Evolutionary conservation across 2,888 invertebrate genomes (phyloP).

Genomic region (Apodemia duryi): DNA sequence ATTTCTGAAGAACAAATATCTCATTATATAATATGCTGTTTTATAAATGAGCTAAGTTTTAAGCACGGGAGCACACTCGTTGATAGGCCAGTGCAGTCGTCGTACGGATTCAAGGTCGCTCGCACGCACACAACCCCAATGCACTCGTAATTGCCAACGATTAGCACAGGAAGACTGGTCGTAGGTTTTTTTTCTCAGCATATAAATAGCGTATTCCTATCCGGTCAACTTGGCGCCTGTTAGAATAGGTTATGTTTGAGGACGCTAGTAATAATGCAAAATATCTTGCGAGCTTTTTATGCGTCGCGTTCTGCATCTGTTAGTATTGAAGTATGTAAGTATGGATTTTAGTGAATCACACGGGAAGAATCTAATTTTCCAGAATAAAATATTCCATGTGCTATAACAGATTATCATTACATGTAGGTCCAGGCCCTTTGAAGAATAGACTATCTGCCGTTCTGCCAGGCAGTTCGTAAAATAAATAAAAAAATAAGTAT

Average conservation of each 20-base stretch:
- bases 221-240: constrained; percentile 39
- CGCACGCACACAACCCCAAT: constrained; percentile 37
- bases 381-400: too few species aligned
- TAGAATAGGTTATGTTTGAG: constrained; percentile 41
- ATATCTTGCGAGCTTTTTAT: constrained; percentile 23
- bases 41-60: constrained; percentile 22
- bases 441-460: too few species aligned
- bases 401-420: too few species aligned
- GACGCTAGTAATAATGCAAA: constrained; percentile 22
- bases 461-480: too few species aligned
- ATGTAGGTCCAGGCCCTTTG: too few species aligned
- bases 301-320: background rate
- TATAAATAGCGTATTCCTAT: constrained; percentile 38
- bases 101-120: constrained; percentile 68
- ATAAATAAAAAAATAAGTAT: too few species aligned
- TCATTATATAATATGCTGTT: constrained; percentile 3
- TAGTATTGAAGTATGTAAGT: too few species aligned
- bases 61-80: constrained; percentile 33
- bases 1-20: background rate
- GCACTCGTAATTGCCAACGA: constrained; percentile 64
- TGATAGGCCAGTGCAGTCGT: constrained; percentile 62
- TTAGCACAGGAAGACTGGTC: constrained; percentile 74
- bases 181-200: constrained; percentile 41
- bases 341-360: too few species aligned
- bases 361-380: too few species aligned